Base-by-base conservation (phyloP, 2,888 invertebrate genomes). In the Ectemnius lituratus region DNA sequence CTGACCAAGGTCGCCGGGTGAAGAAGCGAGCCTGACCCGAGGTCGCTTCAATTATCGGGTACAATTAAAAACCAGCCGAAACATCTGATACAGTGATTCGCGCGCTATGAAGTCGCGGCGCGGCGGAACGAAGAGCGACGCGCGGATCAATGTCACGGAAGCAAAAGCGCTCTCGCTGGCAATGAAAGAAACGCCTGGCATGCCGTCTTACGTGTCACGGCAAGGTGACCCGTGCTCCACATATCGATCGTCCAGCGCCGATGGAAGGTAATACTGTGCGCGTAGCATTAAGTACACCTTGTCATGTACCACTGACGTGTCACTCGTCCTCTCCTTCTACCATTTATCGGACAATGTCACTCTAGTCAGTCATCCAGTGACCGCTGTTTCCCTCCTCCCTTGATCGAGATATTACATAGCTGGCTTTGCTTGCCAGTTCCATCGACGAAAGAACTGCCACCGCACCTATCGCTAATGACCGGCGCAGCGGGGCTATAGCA, bases 1-100 rank as follows among this genome's bases (percentile, higher is more conserved):
- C 75, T 72, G 76, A 74, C 84, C 88, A 88, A 88, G 88, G 88
- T 79, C 88, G 82, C 69, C 85, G 78, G 79, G 85, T 82, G 76
- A 37, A 37, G 37, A 37, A 37, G 37, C 74, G 70, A 66, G 62
- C 76, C 71, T 80, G 78, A 78, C 72, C 81, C 76, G 79, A 78
- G 79, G 81, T 81, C 79, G 78, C 78, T 82, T 79, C 79, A 76
- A 85, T 82, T 81, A 84, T 81, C 73, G 52, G 77, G 61, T 57
- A 72, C 78, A 76, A 81, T 85, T 86, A 81, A 85, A 83, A 70
- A 70, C 70, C 82, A 23, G 81, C 75, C 70, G 77, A 70, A 78
- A 79, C 76, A 64, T 78, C 73, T 77, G 75, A 84, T 47, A 47
- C n/a, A 47, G n/a, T 47, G 47, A 47, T 62, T 62, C 37, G 37